Conservation (phyloP, 2,797 vertebrate species). For the Siniperca scherzeri region DNA sequence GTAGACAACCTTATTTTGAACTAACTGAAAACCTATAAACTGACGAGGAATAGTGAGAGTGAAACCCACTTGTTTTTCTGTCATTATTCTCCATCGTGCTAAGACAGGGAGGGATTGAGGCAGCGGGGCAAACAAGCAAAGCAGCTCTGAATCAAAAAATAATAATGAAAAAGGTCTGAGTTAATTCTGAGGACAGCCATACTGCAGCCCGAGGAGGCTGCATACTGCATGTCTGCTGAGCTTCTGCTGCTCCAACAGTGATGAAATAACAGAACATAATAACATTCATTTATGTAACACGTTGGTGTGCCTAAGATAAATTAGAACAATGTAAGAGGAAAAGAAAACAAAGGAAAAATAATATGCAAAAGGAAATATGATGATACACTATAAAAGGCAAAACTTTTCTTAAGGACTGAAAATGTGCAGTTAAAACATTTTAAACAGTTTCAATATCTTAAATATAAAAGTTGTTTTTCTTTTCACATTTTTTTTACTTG, state of each 20-base stretch:
- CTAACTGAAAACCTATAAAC: constrained; percentile 14
- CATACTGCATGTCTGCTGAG: constrained; percentile 2
- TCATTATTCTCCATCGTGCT: background rate
- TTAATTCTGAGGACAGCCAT: background rate
- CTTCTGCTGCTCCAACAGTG: constrained; percentile 6
- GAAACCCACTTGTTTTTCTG: background rate
- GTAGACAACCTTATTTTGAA: constrained; percentile 6
- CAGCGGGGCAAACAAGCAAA: background rate
- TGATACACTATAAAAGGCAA: too few relatives aligned
- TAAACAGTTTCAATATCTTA: background rate
- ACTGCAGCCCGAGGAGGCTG: background rate
- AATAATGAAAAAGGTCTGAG: background rate
- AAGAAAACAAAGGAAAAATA: background rate
- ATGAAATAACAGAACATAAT: constrained; percentile 21
- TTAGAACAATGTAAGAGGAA: constrained; percentile 15
- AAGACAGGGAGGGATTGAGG: background rate
- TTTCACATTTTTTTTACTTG: background rate
- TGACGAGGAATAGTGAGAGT: background rate
- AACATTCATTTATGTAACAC: constrained; percentile 35
- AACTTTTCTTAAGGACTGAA: too few relatives aligned
- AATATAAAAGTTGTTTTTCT: too few relatives aligned
- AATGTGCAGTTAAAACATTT: background rate
- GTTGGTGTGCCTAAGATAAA: constrained; percentile 4
- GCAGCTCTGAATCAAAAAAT: background rate
- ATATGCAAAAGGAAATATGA: background rate